Evolutionary conservation across 2,888 invertebrate genomes (phyloP).

Genomic region (Conops quadrifasciatus): DNA sequence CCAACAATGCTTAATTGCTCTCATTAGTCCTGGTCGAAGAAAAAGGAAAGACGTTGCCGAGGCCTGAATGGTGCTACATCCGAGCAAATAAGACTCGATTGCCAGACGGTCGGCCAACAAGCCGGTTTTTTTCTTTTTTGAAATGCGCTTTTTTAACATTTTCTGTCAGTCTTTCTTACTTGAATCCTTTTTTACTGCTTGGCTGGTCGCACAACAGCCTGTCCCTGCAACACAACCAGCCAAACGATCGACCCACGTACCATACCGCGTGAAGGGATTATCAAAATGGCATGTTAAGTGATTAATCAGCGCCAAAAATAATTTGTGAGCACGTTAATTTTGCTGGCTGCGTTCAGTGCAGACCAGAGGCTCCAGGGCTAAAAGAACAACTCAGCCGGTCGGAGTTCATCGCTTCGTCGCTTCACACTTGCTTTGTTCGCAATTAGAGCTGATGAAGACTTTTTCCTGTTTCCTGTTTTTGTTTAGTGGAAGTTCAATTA

Average conservation of each 20-base stretch:
- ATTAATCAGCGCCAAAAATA: slow-evolving; percentile 64
- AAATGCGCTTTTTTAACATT: not conserved
- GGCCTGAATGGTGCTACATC: not conserved
- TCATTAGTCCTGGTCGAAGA: slow-evolving; percentile 60
- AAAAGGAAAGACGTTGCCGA: slow-evolving; percentile 23
- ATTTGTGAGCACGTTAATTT: slow-evolving; percentile 52
- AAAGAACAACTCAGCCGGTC: not conserved
- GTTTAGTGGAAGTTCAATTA: too few relatives aligned
- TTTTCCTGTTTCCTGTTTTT: not conserved
- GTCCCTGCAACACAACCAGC: not conserved
- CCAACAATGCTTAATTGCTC: slow-evolving; percentile 63
- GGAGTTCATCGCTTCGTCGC: too few relatives aligned
- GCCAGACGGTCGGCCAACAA: not conserved
- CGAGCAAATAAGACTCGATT: not conserved
- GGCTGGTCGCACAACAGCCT: not conserved
- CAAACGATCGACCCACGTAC: not conserved
- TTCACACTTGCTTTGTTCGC: not conserved
- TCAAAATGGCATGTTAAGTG: slow-evolving; percentile 61
- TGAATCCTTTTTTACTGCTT: not conserved
- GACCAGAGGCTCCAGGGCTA: slow-evolving; percentile 36
- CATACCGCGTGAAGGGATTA: slow-evolving; percentile 52
- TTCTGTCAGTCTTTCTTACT: not conserved
- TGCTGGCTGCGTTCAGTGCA: slow-evolving; percentile 49
- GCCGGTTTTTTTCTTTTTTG: not conserved
- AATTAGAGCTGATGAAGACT: not conserved